Percentiles rank a stretch among this genome's conserved stretches.
Conservation (phyloP, 2,888 invertebrate species). For the Synergus umbraculus region DNA sequence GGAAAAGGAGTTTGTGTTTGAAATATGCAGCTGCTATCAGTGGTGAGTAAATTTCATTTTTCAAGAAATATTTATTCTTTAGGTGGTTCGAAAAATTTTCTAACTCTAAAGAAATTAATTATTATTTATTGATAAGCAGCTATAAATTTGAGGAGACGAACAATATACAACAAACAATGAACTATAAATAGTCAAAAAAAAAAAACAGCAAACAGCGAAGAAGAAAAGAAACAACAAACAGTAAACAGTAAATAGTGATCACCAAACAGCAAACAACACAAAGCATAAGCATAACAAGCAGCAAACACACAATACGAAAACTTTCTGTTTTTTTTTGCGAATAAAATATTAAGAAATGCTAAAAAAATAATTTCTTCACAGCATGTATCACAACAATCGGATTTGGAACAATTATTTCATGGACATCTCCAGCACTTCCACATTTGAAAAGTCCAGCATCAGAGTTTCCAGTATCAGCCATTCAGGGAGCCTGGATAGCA, state of each 20-base stretch:
- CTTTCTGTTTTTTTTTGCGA: background rate
- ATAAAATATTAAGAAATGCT: background rate
- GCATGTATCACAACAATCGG: conserved; percentile 20
- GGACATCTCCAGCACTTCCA: conserved; percentile 71
- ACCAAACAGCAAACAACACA: background rate
- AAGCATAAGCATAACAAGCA: too few relatives aligned
- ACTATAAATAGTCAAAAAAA: too few relatives aligned
- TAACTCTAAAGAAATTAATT: too few relatives aligned
- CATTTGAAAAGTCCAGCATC: conserved; percentile 61
- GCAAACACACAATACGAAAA: too few relatives aligned
- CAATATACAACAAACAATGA: too few relatives aligned
- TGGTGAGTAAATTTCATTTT: background rate
- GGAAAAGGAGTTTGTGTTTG: background rate
- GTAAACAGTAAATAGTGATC: too few relatives aligned
- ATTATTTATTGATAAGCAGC: too few relatives aligned
- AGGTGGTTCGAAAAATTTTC: too few relatives aligned
- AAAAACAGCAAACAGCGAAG: too few relatives aligned
- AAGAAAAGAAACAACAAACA: too few relatives aligned
- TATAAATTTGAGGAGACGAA: too few relatives aligned
- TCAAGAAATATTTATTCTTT: too few relatives aligned
- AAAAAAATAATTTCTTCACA: background rate
- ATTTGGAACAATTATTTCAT: conserved; percentile 45
- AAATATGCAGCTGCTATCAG: conserved; percentile 26
- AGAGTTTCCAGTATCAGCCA: conserved; percentile 62
- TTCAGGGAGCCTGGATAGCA: conserved; percentile 69